Conservation (phyloP, 2,797 vertebrate species). For the Cichlasoma orientale region DNA sequence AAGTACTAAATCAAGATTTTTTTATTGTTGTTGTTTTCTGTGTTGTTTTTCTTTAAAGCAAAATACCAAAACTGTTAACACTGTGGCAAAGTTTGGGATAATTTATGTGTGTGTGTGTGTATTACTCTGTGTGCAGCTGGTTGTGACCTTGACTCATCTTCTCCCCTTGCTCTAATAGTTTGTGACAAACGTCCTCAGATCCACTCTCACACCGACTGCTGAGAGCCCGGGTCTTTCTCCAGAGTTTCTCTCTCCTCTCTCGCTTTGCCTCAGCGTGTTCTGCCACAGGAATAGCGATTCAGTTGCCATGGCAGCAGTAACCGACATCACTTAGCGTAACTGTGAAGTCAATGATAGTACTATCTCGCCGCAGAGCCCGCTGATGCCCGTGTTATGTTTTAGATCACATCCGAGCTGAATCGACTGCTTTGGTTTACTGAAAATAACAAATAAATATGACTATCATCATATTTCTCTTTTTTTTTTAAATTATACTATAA, state of each 20-base stretch:
- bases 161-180: conserved; percentile 67
- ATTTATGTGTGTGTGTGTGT: conserved; percentile 22
- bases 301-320: conserved; percentile 86
- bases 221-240: conserved; percentile 47
- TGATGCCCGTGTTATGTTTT: conserved; percentile 54
- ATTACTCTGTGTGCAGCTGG: conserved; percentile 39
- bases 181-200: conserved; percentile 73
- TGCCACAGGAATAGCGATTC: conserved; percentile 68
- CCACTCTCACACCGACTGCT: conserved; percentile 53
- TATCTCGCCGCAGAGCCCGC: conserved; percentile 60
- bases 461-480: background rate
- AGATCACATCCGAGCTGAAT: conserved; percentile 10
- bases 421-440: background rate
- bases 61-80: background rate
- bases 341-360: conserved; percentile 77
- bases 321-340: conserved; percentile 78
- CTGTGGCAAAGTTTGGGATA: background rate
- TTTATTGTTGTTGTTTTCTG: background rate
- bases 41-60: background rate
- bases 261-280: conserved; percentile 20
- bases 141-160: conserved; percentile 73
- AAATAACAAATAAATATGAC: conserved; percentile 9
- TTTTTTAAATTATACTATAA: background rate
- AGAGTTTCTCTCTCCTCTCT: conserved; percentile 14
- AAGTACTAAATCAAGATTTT: background rate